These are phyloP conservation scores for Lordiphosa clarofinis DNA, from an alignment of 1,140 invertebrate genomes.

Conservation along the genomic window DNA sequence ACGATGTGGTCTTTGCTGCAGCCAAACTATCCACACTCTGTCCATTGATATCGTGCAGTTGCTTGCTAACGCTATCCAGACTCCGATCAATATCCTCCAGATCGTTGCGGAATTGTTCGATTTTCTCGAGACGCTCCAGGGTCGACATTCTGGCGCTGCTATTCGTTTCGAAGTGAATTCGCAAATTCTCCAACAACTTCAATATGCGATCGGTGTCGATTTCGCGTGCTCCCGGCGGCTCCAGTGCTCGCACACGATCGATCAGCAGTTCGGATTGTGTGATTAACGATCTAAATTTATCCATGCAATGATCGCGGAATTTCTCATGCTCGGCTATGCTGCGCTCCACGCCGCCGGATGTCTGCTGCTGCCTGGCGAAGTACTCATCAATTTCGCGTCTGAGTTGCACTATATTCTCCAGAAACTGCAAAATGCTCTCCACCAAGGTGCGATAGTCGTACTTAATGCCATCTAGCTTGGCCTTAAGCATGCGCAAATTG, in stretches of 20 bases:
- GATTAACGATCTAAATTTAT: conserved; percentile 79
- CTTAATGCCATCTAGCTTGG: conserved; percentile 84
- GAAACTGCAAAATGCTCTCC: conserved; percentile 83
- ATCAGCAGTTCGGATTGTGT: conserved; percentile 77
- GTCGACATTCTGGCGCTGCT: conserved; percentile 84
- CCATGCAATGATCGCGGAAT: conserved; percentile 78
- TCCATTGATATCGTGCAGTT: conserved; percentile 83
- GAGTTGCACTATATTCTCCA: conserved; percentile 67
- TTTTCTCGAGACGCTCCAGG: conserved; percentile 83
- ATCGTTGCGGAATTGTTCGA: conserved; percentile 84
- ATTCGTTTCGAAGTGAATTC: conserved; percentile 77
- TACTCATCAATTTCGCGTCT: conserved; percentile 68
- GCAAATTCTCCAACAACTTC: conserved; percentile 81
- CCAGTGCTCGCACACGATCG: conserved; percentile 81
- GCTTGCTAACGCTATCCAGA: conserved; percentile 84
- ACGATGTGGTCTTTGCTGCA: conserved; percentile 85
- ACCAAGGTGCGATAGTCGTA: conserved; percentile 88
- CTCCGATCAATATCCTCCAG: conserved; percentile 87
- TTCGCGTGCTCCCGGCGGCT: conserved; percentile 84
- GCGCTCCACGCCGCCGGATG: conserved; percentile 49
- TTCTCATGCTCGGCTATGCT: conserved; percentile 73
- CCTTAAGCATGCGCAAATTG: conserved; percentile 72
- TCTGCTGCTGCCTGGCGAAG: conserved; percentile 38
- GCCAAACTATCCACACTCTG: conserved; percentile 87
- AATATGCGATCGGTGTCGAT: conserved; percentile 87